Conservation (phyloP, 2,888 invertebrate species). For the Encarsia formosa region DNA sequence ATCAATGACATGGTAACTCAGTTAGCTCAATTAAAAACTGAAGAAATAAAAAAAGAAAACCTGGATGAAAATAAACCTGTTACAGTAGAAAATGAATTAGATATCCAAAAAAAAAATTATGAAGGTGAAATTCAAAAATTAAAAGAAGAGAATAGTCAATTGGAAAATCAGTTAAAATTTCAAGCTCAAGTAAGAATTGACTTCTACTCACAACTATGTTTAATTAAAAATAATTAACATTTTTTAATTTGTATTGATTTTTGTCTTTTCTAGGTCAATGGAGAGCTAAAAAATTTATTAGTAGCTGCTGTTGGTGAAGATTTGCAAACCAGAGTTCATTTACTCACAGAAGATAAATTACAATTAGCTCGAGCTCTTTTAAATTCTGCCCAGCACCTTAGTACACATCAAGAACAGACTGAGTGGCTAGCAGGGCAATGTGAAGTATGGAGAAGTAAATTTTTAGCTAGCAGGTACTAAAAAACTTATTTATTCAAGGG, state of each 20-base stretch:
- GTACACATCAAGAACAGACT: constrained; percentile 87
- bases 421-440: constrained; percentile 91
- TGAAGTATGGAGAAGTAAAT: constrained; percentile 96
- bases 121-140: constrained; percentile 62
- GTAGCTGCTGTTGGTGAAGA: constrained; percentile 96
- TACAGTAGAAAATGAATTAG: constrained; percentile 44
- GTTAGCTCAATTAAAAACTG: constrained; percentile 65
- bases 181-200: constrained; percentile 69
- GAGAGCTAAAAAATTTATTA: constrained; percentile 85
- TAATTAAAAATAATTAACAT: not conserved
- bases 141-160: constrained; percentile 65
- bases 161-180: constrained; percentile 79
- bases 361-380: constrained; percentile 80
- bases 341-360: constrained; percentile 87
- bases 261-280: constrained; percentile 65
- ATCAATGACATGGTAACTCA: constrained; percentile 66
- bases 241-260: not conserved
- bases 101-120: constrained; percentile 55
- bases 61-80: constrained; percentile 32
- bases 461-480: constrained; percentile 86
- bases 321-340: constrained; percentile 81
- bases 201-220: not conserved
- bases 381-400: constrained; percentile 79
- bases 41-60: constrained; percentile 39
- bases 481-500: too few relatives aligned